Evolutionary conservation across 2,113 vertebrate species (phyloP).

Genomic region (Pterophyllum scalare): DNA sequence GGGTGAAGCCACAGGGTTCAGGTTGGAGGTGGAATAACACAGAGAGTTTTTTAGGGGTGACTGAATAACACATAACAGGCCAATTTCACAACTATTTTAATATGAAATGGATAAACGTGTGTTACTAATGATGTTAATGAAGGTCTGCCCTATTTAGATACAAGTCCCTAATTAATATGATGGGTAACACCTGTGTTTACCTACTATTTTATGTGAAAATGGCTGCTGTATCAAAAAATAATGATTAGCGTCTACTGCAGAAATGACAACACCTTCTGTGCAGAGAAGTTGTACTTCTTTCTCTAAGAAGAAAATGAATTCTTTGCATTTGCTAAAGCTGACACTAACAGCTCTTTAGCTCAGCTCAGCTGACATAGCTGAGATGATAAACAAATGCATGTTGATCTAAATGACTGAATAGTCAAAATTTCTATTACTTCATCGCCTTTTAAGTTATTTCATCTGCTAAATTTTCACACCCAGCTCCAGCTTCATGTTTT

Average conservation of each 20-base stretch:
- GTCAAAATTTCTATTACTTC: rapidly evolving
- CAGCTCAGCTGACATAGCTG: background rate
- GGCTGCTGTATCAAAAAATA: background rate
- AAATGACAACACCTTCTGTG: background rate
- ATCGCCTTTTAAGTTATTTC: too few relatives aligned
- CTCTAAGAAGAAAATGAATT: background rate
- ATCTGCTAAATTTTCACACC: too few relatives aligned
- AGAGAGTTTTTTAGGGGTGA: background rate
- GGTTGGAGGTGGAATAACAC: constrained; percentile 32
- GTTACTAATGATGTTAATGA: background rate
- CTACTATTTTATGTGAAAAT: background rate
- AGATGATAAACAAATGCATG: background rate
- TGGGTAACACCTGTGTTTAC: background rate
- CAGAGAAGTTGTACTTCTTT: background rate
- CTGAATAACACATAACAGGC: background rate
- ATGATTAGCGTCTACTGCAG: background rate
- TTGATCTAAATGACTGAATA: background rate
- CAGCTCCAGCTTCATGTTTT: too few relatives aligned
- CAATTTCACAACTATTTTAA: background rate
- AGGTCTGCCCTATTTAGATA: background rate
- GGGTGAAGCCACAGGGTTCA: constrained; percentile 16
- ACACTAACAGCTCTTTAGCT: background rate
- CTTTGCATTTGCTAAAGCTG: background rate
- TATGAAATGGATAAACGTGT: background rate
- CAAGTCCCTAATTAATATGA: background rate